phyloP scores from a whole-genome alignment of 64 coral and sea anemone genomes.

The Exaiptasia diaphana region DNA sequence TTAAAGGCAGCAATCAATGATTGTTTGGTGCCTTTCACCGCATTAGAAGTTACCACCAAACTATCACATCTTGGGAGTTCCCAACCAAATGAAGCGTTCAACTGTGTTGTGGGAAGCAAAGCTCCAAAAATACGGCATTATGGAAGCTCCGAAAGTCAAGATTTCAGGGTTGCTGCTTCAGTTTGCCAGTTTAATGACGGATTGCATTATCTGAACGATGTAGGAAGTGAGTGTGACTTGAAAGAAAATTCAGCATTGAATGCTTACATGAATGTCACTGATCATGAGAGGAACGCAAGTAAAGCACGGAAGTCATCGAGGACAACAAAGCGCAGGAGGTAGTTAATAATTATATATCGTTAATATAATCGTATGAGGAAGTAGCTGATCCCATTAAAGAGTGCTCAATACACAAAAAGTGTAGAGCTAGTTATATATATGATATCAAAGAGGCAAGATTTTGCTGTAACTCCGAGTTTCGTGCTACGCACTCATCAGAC shows the following conservation, averaged over 20 bases:
- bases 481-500: no score
- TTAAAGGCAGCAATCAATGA: not conserved
- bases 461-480: no score
- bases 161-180: slow-evolving; percentile 9
- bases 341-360: no score
- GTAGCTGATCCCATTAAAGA: no score
- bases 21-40: not conserved
- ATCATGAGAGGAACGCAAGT: not conserved
- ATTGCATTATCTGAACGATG: not conserved
- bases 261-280: not conserved
- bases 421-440: no score
- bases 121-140: slow-evolving; percentile 44
- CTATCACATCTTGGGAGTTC: slow-evolving; percentile 14
- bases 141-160: slow-evolving; percentile 20
- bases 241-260: not conserved
- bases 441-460: no score
- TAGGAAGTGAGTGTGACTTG: not conserved
- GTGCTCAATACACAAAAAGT: no score
- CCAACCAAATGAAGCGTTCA: slow-evolving; percentile 31
- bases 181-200: slow-evolving; percentile 17
- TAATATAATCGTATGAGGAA: no score
- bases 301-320: not conserved
- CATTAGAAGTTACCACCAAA: not conserved
- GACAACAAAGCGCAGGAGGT: not conserved
- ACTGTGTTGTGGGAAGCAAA: slow-evolving; percentile 29